phyloP scores from a whole-genome alignment of 2,888 invertebrate species.

The Pristionchus arcanus region DNA sequence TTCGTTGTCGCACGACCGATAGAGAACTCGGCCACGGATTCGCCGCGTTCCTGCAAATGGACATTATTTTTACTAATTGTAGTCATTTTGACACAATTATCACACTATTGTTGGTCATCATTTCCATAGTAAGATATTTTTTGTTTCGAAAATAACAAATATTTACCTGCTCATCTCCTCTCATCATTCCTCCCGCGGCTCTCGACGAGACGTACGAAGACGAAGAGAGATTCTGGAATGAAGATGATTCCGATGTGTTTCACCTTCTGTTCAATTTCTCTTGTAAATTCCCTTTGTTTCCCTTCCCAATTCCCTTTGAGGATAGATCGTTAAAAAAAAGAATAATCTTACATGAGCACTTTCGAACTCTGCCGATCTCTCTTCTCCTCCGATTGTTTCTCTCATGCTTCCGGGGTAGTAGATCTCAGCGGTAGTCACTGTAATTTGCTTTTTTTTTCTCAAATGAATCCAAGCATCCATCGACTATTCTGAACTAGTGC shows the following conservation, averaged over 20 bases:
- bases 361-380: not conserved
- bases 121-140: too few relatives aligned
- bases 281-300: not conserved
- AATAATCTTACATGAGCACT: constrained; percentile 40
- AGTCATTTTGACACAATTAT: too few relatives aligned
- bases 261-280: not conserved
- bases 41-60: constrained; percentile 74
- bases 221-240: constrained; percentile 32
- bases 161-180: constrained; percentile 32
- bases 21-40: constrained; percentile 78
- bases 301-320: too few relatives aligned
- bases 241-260: not conserved
- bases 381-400: constrained; percentile 23
- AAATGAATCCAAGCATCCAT: too few relatives aligned
- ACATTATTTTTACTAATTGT: too few relatives aligned
- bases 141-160: not conserved
- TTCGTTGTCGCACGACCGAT: constrained; percentile 69
- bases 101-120: too few relatives aligned
- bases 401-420: constrained; percentile 45
- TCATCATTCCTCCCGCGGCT: constrained; percentile 43
- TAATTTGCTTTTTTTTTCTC: not conserved
- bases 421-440: constrained; percentile 49
- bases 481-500: too few relatives aligned
- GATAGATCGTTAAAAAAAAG: too few relatives aligned
- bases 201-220: constrained; percentile 33